Conservation (phyloP, 2,113 vertebrate species). For the Diphyllodes magnificus region DNA sequence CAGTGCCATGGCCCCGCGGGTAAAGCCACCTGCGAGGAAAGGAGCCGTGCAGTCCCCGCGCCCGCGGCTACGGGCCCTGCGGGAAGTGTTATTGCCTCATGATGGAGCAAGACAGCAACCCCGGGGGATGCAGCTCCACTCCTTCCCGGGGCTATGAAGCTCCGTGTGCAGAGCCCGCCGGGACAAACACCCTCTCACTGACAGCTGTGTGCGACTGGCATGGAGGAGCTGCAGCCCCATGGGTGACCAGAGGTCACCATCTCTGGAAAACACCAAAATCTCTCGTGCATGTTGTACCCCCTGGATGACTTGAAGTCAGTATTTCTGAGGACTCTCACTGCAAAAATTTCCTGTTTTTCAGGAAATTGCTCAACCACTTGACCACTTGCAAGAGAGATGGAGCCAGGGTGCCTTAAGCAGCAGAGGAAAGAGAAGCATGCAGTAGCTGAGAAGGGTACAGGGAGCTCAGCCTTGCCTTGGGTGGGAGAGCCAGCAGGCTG, state of each 20-base stretch:
- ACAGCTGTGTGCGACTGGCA: background rate
- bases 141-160: accelerated
- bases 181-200: background rate
- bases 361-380: background rate
- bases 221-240: accelerated
- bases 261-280: background rate
- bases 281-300: background rate
- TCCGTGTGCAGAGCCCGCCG: accelerated
- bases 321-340: background rate
- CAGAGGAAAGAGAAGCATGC: accelerated
- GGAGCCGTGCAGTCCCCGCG: accelerated
- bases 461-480: background rate
- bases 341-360: background rate
- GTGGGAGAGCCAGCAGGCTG: background rate
- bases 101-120: background rate
- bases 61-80: accelerated
- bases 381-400: background rate
- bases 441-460: background rate
- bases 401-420: background rate
- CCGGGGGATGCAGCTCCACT: background rate
- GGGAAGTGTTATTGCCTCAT: accelerated
- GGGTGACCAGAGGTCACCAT: background rate
- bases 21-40: background rate
- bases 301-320: background rate
- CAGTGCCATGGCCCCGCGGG: accelerated